These are phyloP conservation scores for Bhutanitis thaidina DNA, from an alignment of 2,888 invertebrate species.

Conservation along the genomic window DNA sequence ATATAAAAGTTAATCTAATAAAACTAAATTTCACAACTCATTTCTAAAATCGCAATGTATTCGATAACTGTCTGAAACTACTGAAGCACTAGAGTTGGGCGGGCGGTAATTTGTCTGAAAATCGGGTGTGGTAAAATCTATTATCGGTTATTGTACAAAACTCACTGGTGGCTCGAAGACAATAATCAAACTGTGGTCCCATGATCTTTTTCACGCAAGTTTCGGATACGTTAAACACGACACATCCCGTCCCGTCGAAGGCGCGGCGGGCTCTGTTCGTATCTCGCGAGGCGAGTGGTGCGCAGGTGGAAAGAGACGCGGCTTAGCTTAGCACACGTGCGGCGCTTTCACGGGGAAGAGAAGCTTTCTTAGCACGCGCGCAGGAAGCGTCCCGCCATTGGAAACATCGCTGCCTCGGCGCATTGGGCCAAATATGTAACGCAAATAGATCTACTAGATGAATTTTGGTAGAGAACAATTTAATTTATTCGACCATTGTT, in stretches of 20 bases:
- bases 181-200: conserved; percentile 76
- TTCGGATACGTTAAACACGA: conserved; percentile 43
- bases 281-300: conserved; percentile 33
- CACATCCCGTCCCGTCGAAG: conserved; percentile 69
- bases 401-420: neutral
- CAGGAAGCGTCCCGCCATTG: conserved; percentile 45
- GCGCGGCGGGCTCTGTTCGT: conserved; percentile 60
- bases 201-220: conserved; percentile 35
- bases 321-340: conserved; percentile 55
- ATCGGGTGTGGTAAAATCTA: neutral
- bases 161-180: conserved; percentile 73
- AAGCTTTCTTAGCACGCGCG: conserved; percentile 50
- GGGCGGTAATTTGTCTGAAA: neutral
- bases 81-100: conserved; percentile 4
- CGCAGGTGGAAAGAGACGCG: conserved; percentile 57
- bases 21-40: too few species aligned
- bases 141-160: conserved; percentile 23
- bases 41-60: too few species aligned
- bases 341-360: conserved; percentile 57
- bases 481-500: neutral
- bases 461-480: conserved; percentile 6
- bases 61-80: neutral
- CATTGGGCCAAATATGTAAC: conserved; percentile 16
- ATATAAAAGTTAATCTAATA: too few species aligned
- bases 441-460: conserved; percentile 12